phyloP scores from a whole-genome alignment of 1,140 invertebrate genomes.

The Lepeophtheirus salmonis region DNA sequence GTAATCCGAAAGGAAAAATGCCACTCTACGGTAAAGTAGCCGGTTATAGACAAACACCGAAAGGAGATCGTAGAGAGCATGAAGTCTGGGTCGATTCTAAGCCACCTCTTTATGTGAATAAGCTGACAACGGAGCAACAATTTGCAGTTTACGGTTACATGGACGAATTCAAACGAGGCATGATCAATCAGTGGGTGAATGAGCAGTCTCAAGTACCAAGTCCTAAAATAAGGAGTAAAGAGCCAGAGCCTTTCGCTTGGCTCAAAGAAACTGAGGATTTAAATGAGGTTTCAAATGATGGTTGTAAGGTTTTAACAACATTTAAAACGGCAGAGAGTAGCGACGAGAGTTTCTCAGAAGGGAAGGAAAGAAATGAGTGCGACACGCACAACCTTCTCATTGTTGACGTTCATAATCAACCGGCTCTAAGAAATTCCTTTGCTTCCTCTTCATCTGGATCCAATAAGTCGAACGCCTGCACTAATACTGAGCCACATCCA shows the following conservation, averaged over 20 bases:
- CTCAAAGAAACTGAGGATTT: neutral
- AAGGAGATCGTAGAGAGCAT: slow-evolving; percentile 16
- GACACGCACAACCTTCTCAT: neutral
- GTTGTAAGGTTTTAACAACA: neutral
- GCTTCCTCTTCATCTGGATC: too few relatives aligned
- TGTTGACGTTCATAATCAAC: too few relatives aligned
- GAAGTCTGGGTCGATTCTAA: too few relatives aligned
- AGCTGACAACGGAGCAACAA: too few relatives aligned
- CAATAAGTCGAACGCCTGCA: too few relatives aligned
- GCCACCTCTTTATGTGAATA: too few relatives aligned
- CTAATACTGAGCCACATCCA: too few relatives aligned
- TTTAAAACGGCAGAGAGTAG: slow-evolving; percentile 8
- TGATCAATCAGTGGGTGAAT: neutral
- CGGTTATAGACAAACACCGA: slow-evolving; percentile 14
- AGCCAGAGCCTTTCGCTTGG: slow-evolving; percentile 9
- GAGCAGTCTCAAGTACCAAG: too few relatives aligned
- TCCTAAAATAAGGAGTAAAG: too few relatives aligned
- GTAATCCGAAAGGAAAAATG: slow-evolving; percentile 14
- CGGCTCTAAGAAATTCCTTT: too few relatives aligned
- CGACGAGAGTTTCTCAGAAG: slow-evolving; percentile 6
- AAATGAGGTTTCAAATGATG: neutral
- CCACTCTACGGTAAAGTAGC: slow-evolving; percentile 12
- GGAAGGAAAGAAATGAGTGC: neutral
- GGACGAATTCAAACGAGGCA: slow-evolving; percentile 36
- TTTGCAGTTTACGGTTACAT: slow-evolving; percentile 47